Conservation (phyloP, 2,797 vertebrate species). For the Botia almorhae region DNA sequence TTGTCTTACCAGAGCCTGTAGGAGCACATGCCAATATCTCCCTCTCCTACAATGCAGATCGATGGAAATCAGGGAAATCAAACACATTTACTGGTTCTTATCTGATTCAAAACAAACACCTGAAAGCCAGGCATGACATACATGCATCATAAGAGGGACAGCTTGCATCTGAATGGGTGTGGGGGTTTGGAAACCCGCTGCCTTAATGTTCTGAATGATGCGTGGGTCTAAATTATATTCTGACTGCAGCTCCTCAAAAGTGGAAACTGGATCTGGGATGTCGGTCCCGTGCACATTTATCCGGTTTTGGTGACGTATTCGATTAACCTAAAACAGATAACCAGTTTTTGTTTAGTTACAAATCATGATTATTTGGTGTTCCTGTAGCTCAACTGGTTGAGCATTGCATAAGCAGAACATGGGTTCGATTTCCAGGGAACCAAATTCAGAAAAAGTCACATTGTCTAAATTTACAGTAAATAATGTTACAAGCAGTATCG, state of each 20-base stretch:
- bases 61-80: neutral
- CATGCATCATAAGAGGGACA: conserved; percentile 93
- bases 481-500: no score
- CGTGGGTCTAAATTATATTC: conserved; percentile 85
- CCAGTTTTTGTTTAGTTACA: neutral
- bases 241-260: conserved; percentile 87
- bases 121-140: conserved; percentile 65
- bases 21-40: conserved; percentile 94
- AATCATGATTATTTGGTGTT: neutral
- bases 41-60: conserved; percentile 75
- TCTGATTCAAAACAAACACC: neutral
- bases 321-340: conserved; percentile 81
- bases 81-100: neutral
- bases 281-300: conserved; percentile 91
- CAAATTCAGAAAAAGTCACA: no score
- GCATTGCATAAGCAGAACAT: no score
- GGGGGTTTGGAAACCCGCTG: conserved; percentile 83
- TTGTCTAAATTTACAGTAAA: no score
- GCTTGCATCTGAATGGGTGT: conserved; percentile 97
- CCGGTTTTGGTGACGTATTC: conserved; percentile 83
- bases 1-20: conserved; percentile 94
- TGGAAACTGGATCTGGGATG: conserved; percentile 87
- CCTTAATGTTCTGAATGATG: conserved; percentile 85
- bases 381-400: no score
- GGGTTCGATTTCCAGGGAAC: no score